Base-by-base conservation (phyloP, 1,140 invertebrate genomes). In the Rhagoletis zephyria region DNA sequence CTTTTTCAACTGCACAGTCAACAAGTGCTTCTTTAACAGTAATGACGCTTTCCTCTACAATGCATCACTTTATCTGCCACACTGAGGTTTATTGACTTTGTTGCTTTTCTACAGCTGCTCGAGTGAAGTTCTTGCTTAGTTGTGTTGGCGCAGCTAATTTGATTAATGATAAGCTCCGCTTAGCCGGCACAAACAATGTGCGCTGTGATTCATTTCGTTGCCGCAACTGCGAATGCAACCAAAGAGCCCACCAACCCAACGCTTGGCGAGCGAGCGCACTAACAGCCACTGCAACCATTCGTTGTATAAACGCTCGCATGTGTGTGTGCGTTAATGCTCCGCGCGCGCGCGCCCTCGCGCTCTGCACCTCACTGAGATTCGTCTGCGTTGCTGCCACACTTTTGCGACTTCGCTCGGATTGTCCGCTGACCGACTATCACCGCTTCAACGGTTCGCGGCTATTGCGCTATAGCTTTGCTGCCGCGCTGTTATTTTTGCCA, bases 81-180 rank as follows among this genome's bases (percentile, higher is more conserved):
- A 30, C 48, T 19, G 48, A 19, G 74, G 74, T 81, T 81, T 59
- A 48, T 81, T 81, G 74, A 81, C 74, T 81, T 56, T 10, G 42
- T 42, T 81, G 45, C 10, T n/a, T 81, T 19, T 81, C 4, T 56
- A 14, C 45, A 56, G 45, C 45, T 14, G 56, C 74, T 56, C n/a
- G 56, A 81, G 48, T 5, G 14, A 4, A 48, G n/a, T 48, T 74
- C 40, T 48, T 74, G 42, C 42, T 81, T 30, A 30, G 48, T 81
- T 81, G 74, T 30, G 74, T 30, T 81, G 74, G 1, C 48, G n/a
- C 48, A 19, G 48, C 74, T 81, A 81, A 81, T 81, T 81, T 81
- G 74, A 81, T 81, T 81, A 81, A 81, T 81, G 74, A 81, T 81
- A 81, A 81, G 74, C 45, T 30, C 6, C 74, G 74, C 74, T 81